phyloP scores from a whole-genome alignment of 2,888 invertebrate species.

The Harmothoe impar region DNA sequence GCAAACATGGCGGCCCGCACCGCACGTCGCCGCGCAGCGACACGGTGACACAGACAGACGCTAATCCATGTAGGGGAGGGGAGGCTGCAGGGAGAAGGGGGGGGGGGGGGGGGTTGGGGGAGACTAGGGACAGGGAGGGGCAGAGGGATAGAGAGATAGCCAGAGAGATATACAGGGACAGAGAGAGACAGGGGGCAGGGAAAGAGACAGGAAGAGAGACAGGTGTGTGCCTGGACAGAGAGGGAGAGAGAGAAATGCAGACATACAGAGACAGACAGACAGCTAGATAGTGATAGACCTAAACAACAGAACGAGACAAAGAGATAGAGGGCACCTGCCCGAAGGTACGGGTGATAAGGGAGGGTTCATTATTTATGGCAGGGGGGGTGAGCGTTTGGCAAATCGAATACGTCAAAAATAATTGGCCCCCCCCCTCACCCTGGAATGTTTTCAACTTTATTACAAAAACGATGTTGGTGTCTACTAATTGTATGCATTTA shows the following conservation, averaged over 20 bases:
- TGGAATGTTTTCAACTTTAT: no score
- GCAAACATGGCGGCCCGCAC: conserved; percentile 5
- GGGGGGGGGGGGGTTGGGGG: background rate
- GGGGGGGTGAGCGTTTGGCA: no score
- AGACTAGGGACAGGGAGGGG: conserved; percentile 3
- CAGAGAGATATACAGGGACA: background rate
- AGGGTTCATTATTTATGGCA: no score
- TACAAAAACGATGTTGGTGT: no score
- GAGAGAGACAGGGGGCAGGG: conserved; percentile 1
- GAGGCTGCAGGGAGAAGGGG: background rate
- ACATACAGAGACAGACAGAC: background rate
- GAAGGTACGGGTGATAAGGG: no score
- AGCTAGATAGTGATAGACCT: background rate
- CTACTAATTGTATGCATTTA: no score
- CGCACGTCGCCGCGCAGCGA: background rate
- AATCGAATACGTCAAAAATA: no score
- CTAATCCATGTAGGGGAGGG: conserved; percentile 12
- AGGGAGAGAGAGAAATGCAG: background rate
- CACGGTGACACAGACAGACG: background rate
- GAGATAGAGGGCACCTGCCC: no score
- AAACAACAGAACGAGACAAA: background rate
- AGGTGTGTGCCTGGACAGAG: background rate
- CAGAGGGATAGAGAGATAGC: background rate
- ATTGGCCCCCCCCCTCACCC: no score
- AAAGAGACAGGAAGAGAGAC: background rate